phyloP scores from a whole-genome alignment of 1,140 invertebrate species.

The roundworm (Caenorhabditis elegans) region WBcel235 BX284606.5:15939001-15939500 shows the following conservation, averaged over 20 bases:
- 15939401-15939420: too few relatives aligned
- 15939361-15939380: not conserved
- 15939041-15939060: slow-evolving; percentile 38
- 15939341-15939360: not conserved
- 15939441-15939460: too few relatives aligned
- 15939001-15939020: slow-evolving; percentile 40
- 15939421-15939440: too few relatives aligned
- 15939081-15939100: not conserved
- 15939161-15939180: slow-evolving; percentile 46
- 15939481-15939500: too few relatives aligned
- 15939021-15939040: slow-evolving; percentile 37
- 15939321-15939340: not conserved
- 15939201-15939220: slow-evolving; percentile 43
- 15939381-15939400: not conserved
- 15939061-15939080: slow-evolving; percentile 15
- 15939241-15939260: slow-evolving; percentile 18
- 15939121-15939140: not conserved
- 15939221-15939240: slow-evolving; percentile 49
- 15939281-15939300: slow-evolving; percentile 11
- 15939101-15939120: not conserved
- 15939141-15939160: slow-evolving; percentile 50
- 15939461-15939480: too few relatives aligned
- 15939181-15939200: not conserved
- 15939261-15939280: not conserved
- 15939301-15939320: not conserved